Conservation (phyloP, 2,113 vertebrate species). For the Laticauda colubrina region DNA sequence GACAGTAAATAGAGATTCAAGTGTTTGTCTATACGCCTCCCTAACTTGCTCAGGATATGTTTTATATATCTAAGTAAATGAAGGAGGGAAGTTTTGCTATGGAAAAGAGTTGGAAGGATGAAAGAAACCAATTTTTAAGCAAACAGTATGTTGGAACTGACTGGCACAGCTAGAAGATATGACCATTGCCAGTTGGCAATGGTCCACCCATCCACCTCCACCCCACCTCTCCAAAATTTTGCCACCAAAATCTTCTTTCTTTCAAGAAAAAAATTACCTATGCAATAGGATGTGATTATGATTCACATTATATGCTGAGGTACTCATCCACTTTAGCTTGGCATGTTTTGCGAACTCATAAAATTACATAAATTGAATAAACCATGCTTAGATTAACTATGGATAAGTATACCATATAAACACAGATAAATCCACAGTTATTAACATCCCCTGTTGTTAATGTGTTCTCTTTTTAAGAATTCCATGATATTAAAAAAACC, state of each 20-base stretch:
- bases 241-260: constrained; percentile 32
- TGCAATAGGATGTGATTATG: background rate
- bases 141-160: constrained; percentile 89
- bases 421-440: background rate
- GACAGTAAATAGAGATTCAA: background rate
- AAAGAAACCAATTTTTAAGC: constrained; percentile 81
- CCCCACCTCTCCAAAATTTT: constrained; percentile 48
- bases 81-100: constrained; percentile 25
- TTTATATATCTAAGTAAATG: background rate
- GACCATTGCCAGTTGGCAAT: constrained; percentile 69
- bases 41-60: background rate
- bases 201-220: too few species aligned
- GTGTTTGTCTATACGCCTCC: background rate
- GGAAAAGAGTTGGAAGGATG: constrained; percentile 74
- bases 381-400: background rate
- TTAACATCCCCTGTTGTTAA: background rate
- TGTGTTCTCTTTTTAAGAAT: background rate
- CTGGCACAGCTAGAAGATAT: constrained; percentile 85
- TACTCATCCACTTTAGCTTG: background rate
- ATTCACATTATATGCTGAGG: background rate
- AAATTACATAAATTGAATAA: background rate
- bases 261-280: background rate
- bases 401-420: background rate
- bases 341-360: background rate
- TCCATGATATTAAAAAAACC: background rate